Percentiles rank a stretch among this genome's conserved stretches.
Conservation (phyloP, 2,113 vertebrate species). For the Sylvilagus bachmani region DNA sequence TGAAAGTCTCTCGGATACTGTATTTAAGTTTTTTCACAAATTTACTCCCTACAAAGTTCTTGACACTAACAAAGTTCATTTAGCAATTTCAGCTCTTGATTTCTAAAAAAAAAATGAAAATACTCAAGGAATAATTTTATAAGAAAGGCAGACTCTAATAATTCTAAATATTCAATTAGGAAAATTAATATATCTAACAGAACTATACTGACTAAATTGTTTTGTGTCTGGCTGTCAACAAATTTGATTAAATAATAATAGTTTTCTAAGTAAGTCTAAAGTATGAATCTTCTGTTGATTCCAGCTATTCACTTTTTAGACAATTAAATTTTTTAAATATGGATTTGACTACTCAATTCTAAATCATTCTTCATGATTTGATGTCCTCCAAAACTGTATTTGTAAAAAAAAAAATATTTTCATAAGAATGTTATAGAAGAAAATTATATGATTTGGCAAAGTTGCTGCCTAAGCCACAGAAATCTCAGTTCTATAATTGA, state of each 20-base stretch:
- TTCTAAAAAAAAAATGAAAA: background rate
- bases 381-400: background rate
- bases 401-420: background rate
- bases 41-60: background rate
- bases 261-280: constrained; percentile 12
- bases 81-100: background rate
- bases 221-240: background rate
- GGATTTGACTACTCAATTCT: background rate
- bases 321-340: constrained; percentile 1
- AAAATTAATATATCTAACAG: constrained; percentile 22
- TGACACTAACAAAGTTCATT: background rate
- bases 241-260: constrained; percentile 33
- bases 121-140: background rate
- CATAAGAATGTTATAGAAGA: background rate
- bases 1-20: background rate
- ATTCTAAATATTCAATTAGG: background rate
- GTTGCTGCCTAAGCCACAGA: constrained; percentile 1
- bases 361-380: background rate
- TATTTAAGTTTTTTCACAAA: background rate
- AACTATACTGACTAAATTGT: background rate
- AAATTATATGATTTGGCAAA: constrained; percentile 1
- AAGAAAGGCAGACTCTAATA: background rate
- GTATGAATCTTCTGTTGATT: background rate
- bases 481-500: background rate
- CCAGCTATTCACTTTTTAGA: background rate